These are phyloP conservation scores for Spodoptera exigua DNA, from an alignment of 2,888 invertebrate genomes.

Conservation along the genomic window DNA sequence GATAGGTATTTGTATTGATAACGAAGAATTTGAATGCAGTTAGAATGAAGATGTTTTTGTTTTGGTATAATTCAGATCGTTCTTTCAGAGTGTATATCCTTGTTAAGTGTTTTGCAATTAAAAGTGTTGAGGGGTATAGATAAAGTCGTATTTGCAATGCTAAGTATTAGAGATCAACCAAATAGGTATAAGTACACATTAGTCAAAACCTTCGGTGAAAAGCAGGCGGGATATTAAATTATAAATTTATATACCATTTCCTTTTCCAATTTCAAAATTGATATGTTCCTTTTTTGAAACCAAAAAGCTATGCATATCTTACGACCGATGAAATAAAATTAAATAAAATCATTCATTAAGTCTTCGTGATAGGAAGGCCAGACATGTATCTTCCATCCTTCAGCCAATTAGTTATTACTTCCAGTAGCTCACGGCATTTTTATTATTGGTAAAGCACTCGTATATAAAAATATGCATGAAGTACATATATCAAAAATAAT, in stretches of 20 bases:
- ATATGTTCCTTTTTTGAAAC: no score
- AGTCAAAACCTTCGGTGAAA: no score
- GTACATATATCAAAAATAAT: slow-evolving; percentile 66
- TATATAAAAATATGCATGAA: slow-evolving; percentile 44
- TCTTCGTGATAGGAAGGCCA: slow-evolving; percentile 9
- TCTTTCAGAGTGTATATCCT: no score
- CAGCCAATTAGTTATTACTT: slow-evolving; percentile 39
- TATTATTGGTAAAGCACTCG: slow-evolving; percentile 49
- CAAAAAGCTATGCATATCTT: no score
- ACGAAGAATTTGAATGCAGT: neutral
- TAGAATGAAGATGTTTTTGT: neutral
- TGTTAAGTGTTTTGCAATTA: no score
- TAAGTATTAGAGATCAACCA: no score
- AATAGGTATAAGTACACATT: no score
- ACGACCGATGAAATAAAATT: neutral
- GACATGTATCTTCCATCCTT: slow-evolving; percentile 29
- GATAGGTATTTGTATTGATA: slow-evolving; percentile 30
- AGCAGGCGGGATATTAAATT: no score
- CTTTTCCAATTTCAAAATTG: neutral
- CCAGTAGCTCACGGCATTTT: slow-evolving; percentile 51
- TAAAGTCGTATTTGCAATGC: no score
- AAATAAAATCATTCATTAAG: slow-evolving; percentile 8
- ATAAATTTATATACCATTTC: no score
- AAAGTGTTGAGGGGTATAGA: no score
- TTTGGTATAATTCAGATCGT: neutral